Base-by-base conservation (phyloP, 2,888 invertebrate species). In the Geophilus truncorum region DNA sequence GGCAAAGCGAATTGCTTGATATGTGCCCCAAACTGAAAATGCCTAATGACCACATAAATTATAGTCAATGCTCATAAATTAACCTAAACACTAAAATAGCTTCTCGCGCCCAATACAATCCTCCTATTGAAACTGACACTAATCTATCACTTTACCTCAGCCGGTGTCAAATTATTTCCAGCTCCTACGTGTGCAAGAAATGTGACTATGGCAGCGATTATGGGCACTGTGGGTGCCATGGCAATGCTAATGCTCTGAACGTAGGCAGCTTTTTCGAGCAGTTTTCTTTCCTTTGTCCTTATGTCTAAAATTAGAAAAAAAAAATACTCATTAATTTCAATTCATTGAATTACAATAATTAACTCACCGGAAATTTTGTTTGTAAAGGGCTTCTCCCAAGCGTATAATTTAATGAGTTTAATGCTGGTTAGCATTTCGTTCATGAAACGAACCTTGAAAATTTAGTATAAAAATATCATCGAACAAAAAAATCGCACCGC, bases 381-480 rank as follows among this genome's bases (percentile, higher is more conserved):
- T 75, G 88, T 86, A 84, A 91, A 91, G 80, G 89, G 88, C 82
- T 89, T 88, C 84, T 91, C 92, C 91, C 91, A 91, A 0, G 90
- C 90, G 85, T 91, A 91, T 88, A 92, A 89, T 86, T 92, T 92
- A 81, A 92, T 90, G 28, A 90, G 86, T 84, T 90, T 90, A 70
- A 91, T 90, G 84, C 88, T 89, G 32, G 88, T 88, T 15, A 91
- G 86, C 15, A 91, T 87, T 84, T 91, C 91, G 79, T 88, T 89
- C 86, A 91, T 89, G 81, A 89, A 86, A 45, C 88, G 87, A 5
- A 91, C 86, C 88, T 88, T 82, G 30, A 78, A 81, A 75, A 18
- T 32, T 57, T 18, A 80, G 77, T 45, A 62, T 40, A 57, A 12
- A 45, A 40, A 79, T 57, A n/a, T 79, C 34, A 12, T 3, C 62